phyloP scores from a whole-genome alignment of 2,797 vertebrate species.

The Ciconia nigra region DNA sequence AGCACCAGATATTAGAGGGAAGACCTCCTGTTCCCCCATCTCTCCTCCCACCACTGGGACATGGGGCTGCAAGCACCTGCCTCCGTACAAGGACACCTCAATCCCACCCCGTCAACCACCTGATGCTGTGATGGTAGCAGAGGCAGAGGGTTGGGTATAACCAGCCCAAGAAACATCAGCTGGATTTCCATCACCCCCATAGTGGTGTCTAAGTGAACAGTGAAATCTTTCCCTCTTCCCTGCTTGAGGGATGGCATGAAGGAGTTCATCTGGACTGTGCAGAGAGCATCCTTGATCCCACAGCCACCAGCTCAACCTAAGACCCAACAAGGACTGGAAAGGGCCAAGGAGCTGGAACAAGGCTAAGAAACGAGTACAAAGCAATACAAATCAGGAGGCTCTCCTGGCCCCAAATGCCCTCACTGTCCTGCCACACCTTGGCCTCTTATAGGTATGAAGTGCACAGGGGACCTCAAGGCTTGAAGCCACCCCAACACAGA shows the following conservation, averaged over 20 bases:
- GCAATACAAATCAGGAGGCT: not conserved
- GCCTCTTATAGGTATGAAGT: not conserved
- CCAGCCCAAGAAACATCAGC: not conserved
- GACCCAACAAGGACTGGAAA: not conserved
- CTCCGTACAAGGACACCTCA: not conserved
- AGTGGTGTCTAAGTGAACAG: not conserved
- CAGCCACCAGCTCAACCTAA: not conserved
- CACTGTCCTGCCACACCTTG: not conserved
- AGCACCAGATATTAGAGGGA: not conserved
- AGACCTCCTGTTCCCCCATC: not conserved
- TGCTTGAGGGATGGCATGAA: not conserved
- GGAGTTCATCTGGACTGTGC: not conserved
- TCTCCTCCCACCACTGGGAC: not conserved
- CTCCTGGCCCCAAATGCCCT: not conserved
- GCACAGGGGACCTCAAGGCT: not conserved
- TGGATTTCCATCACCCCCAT: not conserved
- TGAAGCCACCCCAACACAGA: not conserved
- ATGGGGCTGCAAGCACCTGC: not conserved
- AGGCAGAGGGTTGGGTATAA: not conserved
- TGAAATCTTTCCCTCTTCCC: not conserved
- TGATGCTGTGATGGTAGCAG: not conserved
- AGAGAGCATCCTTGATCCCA: not conserved
- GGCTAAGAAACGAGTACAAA: not conserved
- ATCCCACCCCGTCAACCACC: not conserved
- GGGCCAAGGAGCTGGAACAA: not conserved